Evolutionary conservation across 2,888 invertebrate genomes (phyloP).

Genomic region (Chaitophorus viminalis): DNA sequence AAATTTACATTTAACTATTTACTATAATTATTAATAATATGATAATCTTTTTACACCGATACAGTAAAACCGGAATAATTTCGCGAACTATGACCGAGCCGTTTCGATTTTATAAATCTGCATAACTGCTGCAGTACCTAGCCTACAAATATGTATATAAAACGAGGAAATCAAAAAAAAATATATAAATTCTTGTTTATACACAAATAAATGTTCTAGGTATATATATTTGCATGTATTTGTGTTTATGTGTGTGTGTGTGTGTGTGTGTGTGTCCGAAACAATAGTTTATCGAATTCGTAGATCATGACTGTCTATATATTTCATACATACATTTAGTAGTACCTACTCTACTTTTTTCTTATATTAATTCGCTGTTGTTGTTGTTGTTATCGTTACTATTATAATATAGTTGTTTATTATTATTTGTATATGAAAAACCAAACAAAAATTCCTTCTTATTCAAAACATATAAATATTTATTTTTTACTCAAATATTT

Average conservation of each 20-base stretch:
- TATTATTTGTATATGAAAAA: no score
- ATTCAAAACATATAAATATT: neutral
- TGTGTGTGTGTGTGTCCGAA: neutral
- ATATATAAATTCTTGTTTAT: neutral
- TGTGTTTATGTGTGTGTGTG: neutral
- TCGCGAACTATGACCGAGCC: neutral
- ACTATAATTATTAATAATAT: no score
- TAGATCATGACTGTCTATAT: conserved; percentile 30
- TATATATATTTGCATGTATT: neutral
- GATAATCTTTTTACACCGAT: neutral
- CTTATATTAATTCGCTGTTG: neutral
- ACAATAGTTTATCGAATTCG: conserved; percentile 31
- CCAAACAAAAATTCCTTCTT: no score
- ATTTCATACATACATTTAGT: neutral
- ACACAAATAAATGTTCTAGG: neutral
- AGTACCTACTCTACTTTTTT: neutral
- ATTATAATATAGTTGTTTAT: no score
- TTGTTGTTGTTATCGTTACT: neutral
- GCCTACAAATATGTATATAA: neutral
- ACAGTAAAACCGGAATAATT: neutral
- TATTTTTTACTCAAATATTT: neutral
- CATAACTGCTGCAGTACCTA: no score
- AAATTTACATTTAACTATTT: no score
- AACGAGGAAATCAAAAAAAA: neutral
- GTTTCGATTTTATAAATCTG: neutral